These are phyloP conservation scores for Furcula furcula DNA, from an alignment of 2,888 invertebrate species.

Conservation along the genomic window DNA sequence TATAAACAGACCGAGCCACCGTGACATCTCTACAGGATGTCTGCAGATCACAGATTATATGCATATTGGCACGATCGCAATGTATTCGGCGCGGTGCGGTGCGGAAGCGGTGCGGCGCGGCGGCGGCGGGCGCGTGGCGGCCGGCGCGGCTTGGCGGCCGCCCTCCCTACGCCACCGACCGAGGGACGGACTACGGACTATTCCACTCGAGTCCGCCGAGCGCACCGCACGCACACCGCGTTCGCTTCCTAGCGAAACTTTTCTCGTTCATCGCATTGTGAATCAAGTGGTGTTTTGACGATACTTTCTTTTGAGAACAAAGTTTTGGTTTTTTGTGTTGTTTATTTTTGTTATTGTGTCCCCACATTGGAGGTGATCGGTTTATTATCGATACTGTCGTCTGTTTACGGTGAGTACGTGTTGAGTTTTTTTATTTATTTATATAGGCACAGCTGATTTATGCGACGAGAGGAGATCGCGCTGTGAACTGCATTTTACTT, in stretches of 20 bases:
- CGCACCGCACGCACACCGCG: constrained; percentile 51
- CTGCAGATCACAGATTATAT: constrained; percentile 60
- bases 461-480: constrained; percentile 59
- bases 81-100: constrained; percentile 38
- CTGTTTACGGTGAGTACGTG: constrained; percentile 74
- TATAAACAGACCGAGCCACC: constrained; percentile 8
- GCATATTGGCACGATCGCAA: constrained; percentile 49
- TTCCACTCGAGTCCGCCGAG: constrained; percentile 62
- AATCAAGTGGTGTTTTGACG: constrained; percentile 64
- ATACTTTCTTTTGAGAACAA: constrained; percentile 54
- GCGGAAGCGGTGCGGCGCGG: constrained; percentile 19
- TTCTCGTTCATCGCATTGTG: constrained; percentile 59
- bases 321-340: constrained; percentile 69
- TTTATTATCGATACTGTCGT: constrained; percentile 67
- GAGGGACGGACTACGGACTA: constrained; percentile 29
- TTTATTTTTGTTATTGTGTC: constrained; percentile 68
- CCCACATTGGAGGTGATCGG: constrained; percentile 69
- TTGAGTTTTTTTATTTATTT: constrained; percentile 68
- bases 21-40: constrained; percentile 51
- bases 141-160: constrained; percentile 12
- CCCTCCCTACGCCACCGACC: constrained; percentile 8
- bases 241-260: constrained; percentile 61
- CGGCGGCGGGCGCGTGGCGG: constrained; percentile 20
- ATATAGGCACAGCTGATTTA: constrained; percentile 65
- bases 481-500: constrained; percentile 59